phyloP scores from a whole-genome alignment of 2,888 invertebrate species.

The Drosophila subquinaria region DNA sequence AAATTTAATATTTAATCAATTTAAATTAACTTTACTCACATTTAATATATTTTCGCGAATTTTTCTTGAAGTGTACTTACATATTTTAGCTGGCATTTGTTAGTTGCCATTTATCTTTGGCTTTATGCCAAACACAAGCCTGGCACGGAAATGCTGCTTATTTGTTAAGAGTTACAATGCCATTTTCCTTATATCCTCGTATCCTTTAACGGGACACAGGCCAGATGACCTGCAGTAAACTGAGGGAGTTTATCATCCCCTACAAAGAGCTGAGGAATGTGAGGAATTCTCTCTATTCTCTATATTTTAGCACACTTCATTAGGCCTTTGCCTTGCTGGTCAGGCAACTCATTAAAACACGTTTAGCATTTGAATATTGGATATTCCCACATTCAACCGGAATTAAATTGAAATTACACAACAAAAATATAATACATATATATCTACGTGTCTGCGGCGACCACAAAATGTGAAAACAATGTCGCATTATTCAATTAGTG shows the following conservation, averaged over 20 bases:
- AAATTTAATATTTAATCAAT: too few relatives aligned
- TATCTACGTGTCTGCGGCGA: conserved; percentile 31
- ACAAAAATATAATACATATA: too few relatives aligned
- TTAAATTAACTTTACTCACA: too few relatives aligned
- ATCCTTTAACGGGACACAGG: conserved; percentile 16
- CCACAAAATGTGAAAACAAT: conserved; percentile 73
- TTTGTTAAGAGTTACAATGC: conserved; percentile 71
- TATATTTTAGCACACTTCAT: conserved; percentile 69
- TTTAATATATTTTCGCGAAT: too few relatives aligned
- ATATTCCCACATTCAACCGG: conserved; percentile 6
- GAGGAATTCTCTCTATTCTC: conserved; percentile 22
- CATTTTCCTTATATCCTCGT: conserved; percentile 43
- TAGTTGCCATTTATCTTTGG: conserved; percentile 78
- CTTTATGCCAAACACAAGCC: conserved; percentile 74
- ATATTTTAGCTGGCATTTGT: conserved; percentile 71
- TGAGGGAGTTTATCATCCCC: conserved; percentile 60
- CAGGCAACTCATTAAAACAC: conserved; percentile 53
- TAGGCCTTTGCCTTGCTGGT: conserved; percentile 28
- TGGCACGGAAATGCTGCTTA: conserved; percentile 76
- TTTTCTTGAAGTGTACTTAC: conserved; percentile 24
- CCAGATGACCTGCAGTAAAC: conserved; percentile 71
- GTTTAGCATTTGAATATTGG: conserved; percentile 39
- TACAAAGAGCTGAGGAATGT: neutral
- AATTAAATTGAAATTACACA: conserved; percentile 53
- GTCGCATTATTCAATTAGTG: conserved; percentile 68